A percentile compares a stretch with the other conserved stretches of the same genome.
phyloP scores from a whole-genome alignment of 2,797 vertebrate genomes.

The Oophaga sylvatica region DNA sequence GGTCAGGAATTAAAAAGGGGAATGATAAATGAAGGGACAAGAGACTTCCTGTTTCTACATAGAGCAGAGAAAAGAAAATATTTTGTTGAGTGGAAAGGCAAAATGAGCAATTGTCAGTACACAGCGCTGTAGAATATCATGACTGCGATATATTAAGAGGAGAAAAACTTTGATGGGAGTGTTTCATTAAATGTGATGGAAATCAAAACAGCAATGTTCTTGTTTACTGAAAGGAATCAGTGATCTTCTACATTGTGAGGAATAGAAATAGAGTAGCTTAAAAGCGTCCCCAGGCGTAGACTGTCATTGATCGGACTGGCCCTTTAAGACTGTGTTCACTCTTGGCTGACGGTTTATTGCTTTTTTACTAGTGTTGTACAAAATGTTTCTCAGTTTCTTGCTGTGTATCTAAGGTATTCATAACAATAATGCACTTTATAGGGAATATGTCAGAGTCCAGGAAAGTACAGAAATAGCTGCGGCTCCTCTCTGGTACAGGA shows the following conservation, averaged over 20 bases:
- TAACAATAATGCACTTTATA: neutral
- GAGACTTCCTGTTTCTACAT: no score
- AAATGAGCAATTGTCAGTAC: no score
- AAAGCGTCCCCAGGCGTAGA: neutral
- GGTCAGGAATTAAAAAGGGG: no score
- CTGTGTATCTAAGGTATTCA: neutral
- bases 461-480: neutral
- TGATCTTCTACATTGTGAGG: neutral
- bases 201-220: neutral
- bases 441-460: slow-evolving; percentile 5
- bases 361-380: neutral
- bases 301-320: neutral
- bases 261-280: neutral
- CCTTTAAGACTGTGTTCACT: neutral
- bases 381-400: neutral
- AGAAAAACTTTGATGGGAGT: no score
- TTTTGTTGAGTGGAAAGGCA: no score
- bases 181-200: neutral
- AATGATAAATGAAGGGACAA: no score
- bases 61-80: no score
- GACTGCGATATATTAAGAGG: no score
- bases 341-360: neutral
- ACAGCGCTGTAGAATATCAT: no score
- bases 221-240: no score
- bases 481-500: slow-evolving; percentile 1